phyloP scores from a whole-genome alignment of 2,113 vertebrate genomes.

The Rostratula benghalensis region DNA sequence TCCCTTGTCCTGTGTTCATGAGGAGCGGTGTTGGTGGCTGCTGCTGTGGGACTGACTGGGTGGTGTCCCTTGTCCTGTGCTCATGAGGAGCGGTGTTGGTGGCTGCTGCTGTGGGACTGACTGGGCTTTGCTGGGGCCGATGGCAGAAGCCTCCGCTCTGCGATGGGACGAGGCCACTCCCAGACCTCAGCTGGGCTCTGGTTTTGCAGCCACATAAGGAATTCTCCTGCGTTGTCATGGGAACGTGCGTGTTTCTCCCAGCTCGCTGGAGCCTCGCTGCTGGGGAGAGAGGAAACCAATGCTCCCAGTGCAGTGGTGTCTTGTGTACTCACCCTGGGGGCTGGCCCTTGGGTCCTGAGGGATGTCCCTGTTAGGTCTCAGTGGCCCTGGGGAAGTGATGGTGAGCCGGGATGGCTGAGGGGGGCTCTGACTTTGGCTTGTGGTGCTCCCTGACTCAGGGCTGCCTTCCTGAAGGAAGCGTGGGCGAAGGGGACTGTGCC shows the following conservation, averaged over 20 bases:
- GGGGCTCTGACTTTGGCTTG: neutral
- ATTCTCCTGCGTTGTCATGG: constrained; percentile 64
- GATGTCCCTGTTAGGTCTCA: neutral
- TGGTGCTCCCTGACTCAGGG: neutral
- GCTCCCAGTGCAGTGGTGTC: neutral
- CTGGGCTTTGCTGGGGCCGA: neutral
- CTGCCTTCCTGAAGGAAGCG: neutral
- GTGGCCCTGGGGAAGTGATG: neutral
- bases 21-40: neutral
- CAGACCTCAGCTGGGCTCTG: neutral
- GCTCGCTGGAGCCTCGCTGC: neutral
- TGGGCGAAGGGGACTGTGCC: rapidly evolving
- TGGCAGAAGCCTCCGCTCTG: neutral
- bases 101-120: neutral
- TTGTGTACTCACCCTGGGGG: neutral
- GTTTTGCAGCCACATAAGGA: constrained; percentile 58
- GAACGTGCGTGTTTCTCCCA: neutral
- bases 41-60: neutral
- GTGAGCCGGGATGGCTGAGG: rapidly evolving
- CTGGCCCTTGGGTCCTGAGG: neutral
- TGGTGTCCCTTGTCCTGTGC: neutral
- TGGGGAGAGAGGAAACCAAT: neutral
- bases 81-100: rapidly evolving
- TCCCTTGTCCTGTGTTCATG: rapidly evolving
- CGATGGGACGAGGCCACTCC: neutral